phyloP scores from a whole-genome alignment of 2,797 vertebrate genomes.

The Loriculus beryllinus region DNA sequence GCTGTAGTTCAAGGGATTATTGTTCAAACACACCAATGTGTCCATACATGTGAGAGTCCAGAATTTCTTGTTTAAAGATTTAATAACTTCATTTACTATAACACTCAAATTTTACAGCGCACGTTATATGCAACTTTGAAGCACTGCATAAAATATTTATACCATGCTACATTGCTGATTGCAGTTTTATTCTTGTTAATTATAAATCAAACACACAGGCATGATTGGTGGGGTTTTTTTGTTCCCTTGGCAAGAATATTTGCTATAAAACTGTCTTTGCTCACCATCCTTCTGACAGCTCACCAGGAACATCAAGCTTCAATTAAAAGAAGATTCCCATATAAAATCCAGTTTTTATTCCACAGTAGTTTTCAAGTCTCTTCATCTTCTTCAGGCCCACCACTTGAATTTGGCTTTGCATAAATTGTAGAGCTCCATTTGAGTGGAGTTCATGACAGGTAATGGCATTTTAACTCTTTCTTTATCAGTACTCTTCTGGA shows the following conservation, averaged over 20 bases:
- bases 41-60: neutral
- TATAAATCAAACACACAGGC: conserved; percentile 2
- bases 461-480: neutral
- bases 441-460: neutral
- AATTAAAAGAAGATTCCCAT: neutral
- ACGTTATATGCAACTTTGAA: conserved; percentile 7
- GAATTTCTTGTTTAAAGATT: conserved; percentile 25
- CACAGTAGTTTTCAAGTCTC: neutral
- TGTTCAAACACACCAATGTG: neutral
- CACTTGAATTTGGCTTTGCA: conserved; percentile 1
- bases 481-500: neutral
- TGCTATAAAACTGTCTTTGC: neutral
- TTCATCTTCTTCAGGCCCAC: neutral
- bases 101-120: conserved; percentile 3
- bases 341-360: neutral
- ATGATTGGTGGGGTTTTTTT: neutral
- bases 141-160: conserved; percentile 31
- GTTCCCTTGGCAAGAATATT: neutral
- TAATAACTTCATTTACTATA: conserved; percentile 21
- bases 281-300: neutral
- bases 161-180: neutral
- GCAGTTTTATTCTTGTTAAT: conserved; percentile 46
- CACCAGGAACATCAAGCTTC: neutral
- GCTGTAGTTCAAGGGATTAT: neutral
- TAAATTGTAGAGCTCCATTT: neutral